phyloP scores from a whole-genome alignment of 37 sponge, comb jelly and placozoan species.

The Cladorhizidae sp. region DNA sequence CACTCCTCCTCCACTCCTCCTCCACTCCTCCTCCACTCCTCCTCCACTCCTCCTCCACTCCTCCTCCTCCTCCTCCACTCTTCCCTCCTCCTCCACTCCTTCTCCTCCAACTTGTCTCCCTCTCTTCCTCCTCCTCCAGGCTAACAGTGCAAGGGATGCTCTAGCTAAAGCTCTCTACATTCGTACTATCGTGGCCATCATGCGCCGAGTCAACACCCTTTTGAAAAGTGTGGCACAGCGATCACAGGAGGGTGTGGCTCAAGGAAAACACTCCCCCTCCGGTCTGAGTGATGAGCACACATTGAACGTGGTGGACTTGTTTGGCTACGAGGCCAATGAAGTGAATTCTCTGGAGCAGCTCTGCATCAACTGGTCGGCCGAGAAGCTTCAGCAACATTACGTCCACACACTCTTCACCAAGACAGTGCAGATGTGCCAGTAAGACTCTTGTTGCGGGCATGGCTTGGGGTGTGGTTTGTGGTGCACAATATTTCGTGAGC shows the following conservation, averaged over 20 bases:
- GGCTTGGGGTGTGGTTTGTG: too few species aligned
- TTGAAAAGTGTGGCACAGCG: conserved; percentile 46
- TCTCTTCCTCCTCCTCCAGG: conserved; percentile 37
- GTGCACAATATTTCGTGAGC: too few species aligned
- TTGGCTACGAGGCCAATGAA: conserved; percentile 78
- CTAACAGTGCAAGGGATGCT: conserved; percentile 85
- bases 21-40: conserved; percentile 1
- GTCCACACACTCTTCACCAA: conserved; percentile 39
- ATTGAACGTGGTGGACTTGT: conserved; percentile 68
- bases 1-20: not conserved
- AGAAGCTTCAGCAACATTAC: conserved; percentile 63
- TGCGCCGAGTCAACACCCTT: conserved; percentile 80
- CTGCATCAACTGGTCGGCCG: conserved; percentile 74
- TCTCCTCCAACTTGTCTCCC: too few species aligned
- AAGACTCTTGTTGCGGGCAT: not conserved
- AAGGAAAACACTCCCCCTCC: not conserved
- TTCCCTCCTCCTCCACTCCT: conserved; percentile 19
- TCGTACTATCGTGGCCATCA: conserved; percentile 79
- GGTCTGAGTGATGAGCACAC: not conserved
- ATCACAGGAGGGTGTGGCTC: not conserved
- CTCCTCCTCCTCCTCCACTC: not conserved
- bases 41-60: conserved; percentile 8
- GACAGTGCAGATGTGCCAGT: conserved; percentile 48
- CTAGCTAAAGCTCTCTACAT: conserved; percentile 86
- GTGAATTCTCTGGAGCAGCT: conserved; percentile 83